Percentiles rank a stretch among this genome's conserved stretches.
These are phyloP conservation scores for Drosophila neonasuta DNA, from an alignment of 2,888 invertebrate species.

Conservation along the genomic window DNA sequence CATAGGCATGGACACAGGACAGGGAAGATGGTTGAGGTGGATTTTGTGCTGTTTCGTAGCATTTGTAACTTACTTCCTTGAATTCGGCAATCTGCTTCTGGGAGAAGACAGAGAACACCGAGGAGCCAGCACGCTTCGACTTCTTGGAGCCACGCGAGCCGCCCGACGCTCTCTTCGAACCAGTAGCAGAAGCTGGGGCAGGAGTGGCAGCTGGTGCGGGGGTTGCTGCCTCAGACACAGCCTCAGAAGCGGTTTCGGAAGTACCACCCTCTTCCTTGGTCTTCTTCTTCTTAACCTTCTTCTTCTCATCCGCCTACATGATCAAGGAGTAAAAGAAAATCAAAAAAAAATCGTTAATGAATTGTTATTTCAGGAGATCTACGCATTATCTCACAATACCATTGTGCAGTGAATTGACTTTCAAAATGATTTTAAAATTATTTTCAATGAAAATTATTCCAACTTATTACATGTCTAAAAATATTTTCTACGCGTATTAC, in stretches of 20 bases:
- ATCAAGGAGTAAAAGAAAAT: constrained; percentile 2
- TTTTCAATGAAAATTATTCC: constrained; percentile 17
- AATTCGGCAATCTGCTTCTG: constrained; percentile 98
- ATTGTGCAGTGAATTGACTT: constrained; percentile 28
- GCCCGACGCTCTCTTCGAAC: constrained; percentile 91
- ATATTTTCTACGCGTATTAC: constrained; percentile 52
- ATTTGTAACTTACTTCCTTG: constrained; percentile 89
- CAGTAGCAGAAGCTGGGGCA: constrained; percentile 86
- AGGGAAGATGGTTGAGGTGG: neutral
- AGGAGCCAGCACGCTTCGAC: constrained; percentile 95
- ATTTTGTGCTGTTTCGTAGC: constrained; percentile 24
- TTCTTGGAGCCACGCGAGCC: constrained; percentile 84
- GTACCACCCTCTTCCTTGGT: constrained; percentile 87
- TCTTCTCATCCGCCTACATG: constrained; percentile 93
- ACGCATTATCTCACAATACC: neutral
- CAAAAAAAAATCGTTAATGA: constrained; percentile 3
- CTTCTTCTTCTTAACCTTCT: constrained; percentile 95
- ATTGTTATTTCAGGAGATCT: constrained; percentile 13
- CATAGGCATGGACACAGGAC: constrained; percentile 22
- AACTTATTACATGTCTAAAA: constrained; percentile 33
- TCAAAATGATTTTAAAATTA: constrained; percentile 29
- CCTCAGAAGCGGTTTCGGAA: constrained; percentile 84
- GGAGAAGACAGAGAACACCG: constrained; percentile 98
- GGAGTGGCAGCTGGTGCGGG: constrained; percentile 88
- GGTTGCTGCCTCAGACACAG: constrained; percentile 85